These are phyloP conservation scores for Enteromius paludinosus DNA, from an alignment of 2,797 vertebrate species.

Conservation along the genomic window DNA sequence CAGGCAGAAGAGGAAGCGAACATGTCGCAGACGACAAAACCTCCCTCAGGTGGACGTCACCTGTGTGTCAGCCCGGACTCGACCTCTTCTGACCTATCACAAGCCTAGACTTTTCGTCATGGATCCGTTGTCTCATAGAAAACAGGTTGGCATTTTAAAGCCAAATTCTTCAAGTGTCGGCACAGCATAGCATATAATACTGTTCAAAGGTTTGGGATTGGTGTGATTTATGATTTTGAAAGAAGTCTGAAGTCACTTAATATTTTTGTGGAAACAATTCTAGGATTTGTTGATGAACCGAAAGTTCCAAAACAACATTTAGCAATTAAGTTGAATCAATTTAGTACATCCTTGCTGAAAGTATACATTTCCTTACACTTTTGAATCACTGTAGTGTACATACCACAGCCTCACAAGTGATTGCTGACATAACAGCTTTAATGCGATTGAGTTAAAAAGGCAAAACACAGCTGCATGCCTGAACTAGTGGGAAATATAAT, in stretches of 20 bases:
- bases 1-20: conserved; percentile 80
- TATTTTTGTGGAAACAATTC: not conserved
- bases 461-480: not conserved
- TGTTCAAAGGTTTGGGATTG: not conserved
- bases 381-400: not conserved
- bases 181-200: not conserved
- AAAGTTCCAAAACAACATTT: not conserved
- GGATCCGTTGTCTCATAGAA: conserved; percentile 65
- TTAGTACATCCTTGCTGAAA: not conserved
- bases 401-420: too few relatives aligned
- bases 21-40: conserved; percentile 71
- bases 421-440: not conserved
- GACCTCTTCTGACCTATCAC: conserved; percentile 86
- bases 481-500: not conserved
- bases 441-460: not conserved
- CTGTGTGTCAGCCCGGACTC: conserved; percentile 85
- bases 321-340: not conserved
- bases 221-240: not conserved
- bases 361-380: not conserved
- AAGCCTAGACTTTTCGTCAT: conserved; percentile 87
- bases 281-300: not conserved
- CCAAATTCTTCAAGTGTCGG: not conserved
- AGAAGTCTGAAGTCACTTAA: too few relatives aligned
- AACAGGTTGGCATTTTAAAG: conserved; percentile 70
- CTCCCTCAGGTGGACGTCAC: conserved; percentile 71